Percentiles rank a stretch among this genome's conserved stretches.
phyloP scores from a whole-genome alignment of 1,140 invertebrate genomes.

The Belonocnema kinseyi region DNA sequence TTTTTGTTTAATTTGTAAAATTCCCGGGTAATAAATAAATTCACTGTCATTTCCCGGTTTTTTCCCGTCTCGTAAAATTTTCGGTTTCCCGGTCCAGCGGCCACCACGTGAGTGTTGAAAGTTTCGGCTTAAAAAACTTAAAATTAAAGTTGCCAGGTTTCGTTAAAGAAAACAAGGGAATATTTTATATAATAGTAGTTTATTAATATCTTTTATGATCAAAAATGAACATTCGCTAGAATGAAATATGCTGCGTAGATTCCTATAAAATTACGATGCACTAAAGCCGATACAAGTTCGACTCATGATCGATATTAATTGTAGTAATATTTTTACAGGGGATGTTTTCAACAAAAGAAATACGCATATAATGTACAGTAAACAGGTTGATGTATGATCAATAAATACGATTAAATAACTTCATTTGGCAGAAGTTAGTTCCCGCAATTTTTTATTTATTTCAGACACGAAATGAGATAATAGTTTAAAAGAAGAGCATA shows the following conservation, averaged over 20 bases:
- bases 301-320: constrained; percentile 40
- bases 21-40: no score
- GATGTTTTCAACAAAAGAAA: not conserved
- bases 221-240: constrained; percentile 39
- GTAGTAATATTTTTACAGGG: constrained; percentile 45
- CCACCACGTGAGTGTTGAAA: no score
- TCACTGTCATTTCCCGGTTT: no score
- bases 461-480: no score
- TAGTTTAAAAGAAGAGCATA: no score
- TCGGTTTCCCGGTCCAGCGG: no score
- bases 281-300: constrained; percentile 46
- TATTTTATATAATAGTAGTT: constrained; percentile 57
- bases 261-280: constrained; percentile 38
- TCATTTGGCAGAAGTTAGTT: no score
- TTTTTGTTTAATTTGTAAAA: no score
- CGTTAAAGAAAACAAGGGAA: not conserved
- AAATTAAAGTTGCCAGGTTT: not conserved
- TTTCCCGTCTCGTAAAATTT: no score
- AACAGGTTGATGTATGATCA: not conserved
- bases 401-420: constrained; percentile 21
- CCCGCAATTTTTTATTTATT: no score
- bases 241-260: no score
- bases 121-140: no score
- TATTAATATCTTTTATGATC: constrained; percentile 48
- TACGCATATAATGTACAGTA: constrained; percentile 5